Base-by-base conservation (phyloP, 2,797 vertebrate species). In the Tenualosa thibaudeaui region DNA sequence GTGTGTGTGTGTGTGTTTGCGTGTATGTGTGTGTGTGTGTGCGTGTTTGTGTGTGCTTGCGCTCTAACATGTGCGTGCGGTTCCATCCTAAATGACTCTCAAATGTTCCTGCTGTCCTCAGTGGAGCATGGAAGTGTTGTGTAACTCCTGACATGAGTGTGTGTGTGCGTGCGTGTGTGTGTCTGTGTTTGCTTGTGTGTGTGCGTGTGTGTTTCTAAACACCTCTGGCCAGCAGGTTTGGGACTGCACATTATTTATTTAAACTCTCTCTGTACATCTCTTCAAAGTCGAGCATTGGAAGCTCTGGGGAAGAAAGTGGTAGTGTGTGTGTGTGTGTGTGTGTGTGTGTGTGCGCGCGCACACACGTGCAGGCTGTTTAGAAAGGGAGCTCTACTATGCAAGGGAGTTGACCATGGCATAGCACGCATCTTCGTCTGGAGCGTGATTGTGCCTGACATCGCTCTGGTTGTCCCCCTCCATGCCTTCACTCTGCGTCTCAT, bases 241-340 rank as follows among this genome's bases (percentile, higher is more conserved):
- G 71, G 71, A 78, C 71, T 78, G 4, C 3, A 3, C 8, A 43
- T 86, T 83, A 86, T 85, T 86, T 86, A 82, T 58, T 84, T 81
- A 81, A 85, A 43, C 37, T 46, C 71, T 62, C 58, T 62, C 58
- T 10, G 58, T 24, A 7, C 58, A 24, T 24, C n/a, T 24, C 71
- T 46, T 78, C 71, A 78, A 78, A 78, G 37, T 22, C 17, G 17
- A 78, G 37, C 71, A 22, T 40, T 46, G 71, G 22, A 78, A 78
- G 71, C 37, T 46, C 43, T 40, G 71, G 40, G 46, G 58, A 7
- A 78, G 31, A 75, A 6, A 40, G 37, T 78, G 37, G 40, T 40
- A 43, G 7, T 22, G 19, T 78, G 71, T 78, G 6, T 78, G 17
- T 46, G 40, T 5, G 10, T 78, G 10, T 78, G 40, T 78, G 68